phyloP scores from a whole-genome alignment of 2,888 invertebrate species.

The Itoplectis maculator region DNA sequence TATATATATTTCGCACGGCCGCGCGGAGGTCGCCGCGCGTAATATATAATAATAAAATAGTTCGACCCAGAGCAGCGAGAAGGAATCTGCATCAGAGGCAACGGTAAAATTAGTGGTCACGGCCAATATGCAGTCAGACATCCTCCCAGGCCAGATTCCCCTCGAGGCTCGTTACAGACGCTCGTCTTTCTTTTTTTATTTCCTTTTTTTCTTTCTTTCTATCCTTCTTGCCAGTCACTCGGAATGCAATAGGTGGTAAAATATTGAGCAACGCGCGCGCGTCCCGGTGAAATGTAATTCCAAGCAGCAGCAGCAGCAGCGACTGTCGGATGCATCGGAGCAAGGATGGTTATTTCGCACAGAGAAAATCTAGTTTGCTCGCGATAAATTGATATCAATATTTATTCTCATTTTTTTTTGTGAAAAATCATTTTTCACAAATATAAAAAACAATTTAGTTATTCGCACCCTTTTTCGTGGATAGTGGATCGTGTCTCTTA shows the following conservation, averaged over 20 bases:
- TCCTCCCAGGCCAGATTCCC: slow-evolving; percentile 30
- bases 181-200: slow-evolving; percentile 16
- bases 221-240: too few species aligned
- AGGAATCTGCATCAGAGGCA: slow-evolving; percentile 60
- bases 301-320: too few species aligned
- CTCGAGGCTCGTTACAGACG: slow-evolving; percentile 9
- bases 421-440: too few species aligned
- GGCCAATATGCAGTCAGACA: slow-evolving; percentile 62
- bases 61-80: slow-evolving; percentile 8
- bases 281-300: neutral
- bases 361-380: too few species aligned
- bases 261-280: slow-evolving; percentile 21
- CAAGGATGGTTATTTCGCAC: too few species aligned
- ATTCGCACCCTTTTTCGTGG: too few species aligned
- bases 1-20: slow-evolving; percentile 59
- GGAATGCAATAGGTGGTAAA: slow-evolving; percentile 32
- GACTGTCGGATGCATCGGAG: too few species aligned
- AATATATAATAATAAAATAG: slow-evolving; percentile 52
- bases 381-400: too few species aligned
- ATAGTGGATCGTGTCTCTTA: too few species aligned
- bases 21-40: slow-evolving; percentile 4
- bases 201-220: too few species aligned
- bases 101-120: slow-evolving; percentile 68
- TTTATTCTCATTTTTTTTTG: too few species aligned
- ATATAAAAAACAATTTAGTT: too few species aligned